Base-by-base conservation (phyloP, 2,113 vertebrate genomes). In the Nibea albiflora region DNA sequence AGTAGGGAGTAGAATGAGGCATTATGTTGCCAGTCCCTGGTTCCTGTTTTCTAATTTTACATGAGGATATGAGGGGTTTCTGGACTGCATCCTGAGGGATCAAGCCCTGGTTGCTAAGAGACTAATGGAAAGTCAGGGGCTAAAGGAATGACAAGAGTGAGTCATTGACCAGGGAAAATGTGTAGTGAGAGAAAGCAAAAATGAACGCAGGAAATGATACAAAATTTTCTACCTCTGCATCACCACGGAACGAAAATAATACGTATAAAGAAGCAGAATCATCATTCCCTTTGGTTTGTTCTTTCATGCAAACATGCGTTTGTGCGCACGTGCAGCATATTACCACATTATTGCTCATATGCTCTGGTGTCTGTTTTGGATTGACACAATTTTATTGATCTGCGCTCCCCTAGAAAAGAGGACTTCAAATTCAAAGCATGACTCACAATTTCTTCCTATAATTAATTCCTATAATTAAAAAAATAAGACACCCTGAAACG, bases 11-110 rank as follows among this genome's bases (percentile, higher is more conserved):
- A 64, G 44, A 73, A 39, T 50, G 20, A 50, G n/a, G 57, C 5
- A 12, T 86, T 66, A 71, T 69, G 54, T 65, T 78, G 31, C 52
- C 63, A 26, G 58, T 70, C 56, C 47, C 47, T 76, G 78, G 60
- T 78, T 90, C 68, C 76, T 89, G 85, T 88, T 85, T 85, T 87
- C 84, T 90, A 89, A 92, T 91, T 90, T 91, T 79, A 81, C 70
- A 62, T 75, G 78, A 54, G 62, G 49, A 85, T 74, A 80, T 64
- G 78, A 80, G 81, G 73, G 78, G 83, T 85, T 90, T 90, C 84
- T 83, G 82, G 78, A 73, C 49, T 49, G 26, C 47, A 5, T 90
- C 84, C 83, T 80, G 47, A 65, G 77, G 80, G 85, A 92, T 86
- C 74, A 71, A 82, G 58, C 77, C 53, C 39, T n/a, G 44, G 92